Percentiles rank a stretch among this genome's conserved stretches.
Evolutionary conservation across 2,888 invertebrate genomes (phyloP).

Genomic region (Drosophila prolongata): DNA sequence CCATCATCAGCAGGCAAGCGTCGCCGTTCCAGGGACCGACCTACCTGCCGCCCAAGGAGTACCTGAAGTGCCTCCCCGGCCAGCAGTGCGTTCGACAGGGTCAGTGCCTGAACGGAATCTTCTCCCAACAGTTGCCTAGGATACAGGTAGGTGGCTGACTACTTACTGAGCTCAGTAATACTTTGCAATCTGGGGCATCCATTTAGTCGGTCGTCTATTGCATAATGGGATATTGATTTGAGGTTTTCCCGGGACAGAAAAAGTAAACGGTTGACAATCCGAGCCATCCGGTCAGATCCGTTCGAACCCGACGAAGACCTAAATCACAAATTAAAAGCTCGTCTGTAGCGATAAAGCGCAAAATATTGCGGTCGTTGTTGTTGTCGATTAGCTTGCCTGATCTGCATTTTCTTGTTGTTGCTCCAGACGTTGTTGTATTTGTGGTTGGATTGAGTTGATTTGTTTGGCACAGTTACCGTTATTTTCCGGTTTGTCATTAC

Average conservation of each 20-base stretch:
- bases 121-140: conserved; percentile 56
- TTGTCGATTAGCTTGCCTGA: conserved; percentile 62
- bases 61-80: conserved; percentile 77
- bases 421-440: conserved; percentile 1
- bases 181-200: neutral
- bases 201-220: conserved; percentile 47
- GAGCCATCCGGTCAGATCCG: neutral
- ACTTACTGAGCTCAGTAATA: neutral
- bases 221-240: conserved; percentile 65
- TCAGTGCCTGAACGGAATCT: conserved; percentile 70
- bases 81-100: conserved; percentile 81
- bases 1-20: conserved; percentile 82
- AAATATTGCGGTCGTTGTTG: conserved; percentile 49
- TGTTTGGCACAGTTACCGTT: conserved; percentile 73
- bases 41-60: conserved; percentile 80
- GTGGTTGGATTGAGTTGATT: conserved; percentile 17
- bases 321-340: conserved; percentile 63
- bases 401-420: conserved; percentile 42
- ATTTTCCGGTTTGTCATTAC: conserved; percentile 73
- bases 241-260: conserved; percentile 59
- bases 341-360: conserved; percentile 56
- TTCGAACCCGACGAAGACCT: conserved; percentile 44
- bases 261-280: conserved; percentile 44
- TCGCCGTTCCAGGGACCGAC: conserved; percentile 80
- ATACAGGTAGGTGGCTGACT: conserved; percentile 73